phyloP scores from a whole-genome alignment of 2,888 invertebrate species.

The Augiades crinisus region DNA sequence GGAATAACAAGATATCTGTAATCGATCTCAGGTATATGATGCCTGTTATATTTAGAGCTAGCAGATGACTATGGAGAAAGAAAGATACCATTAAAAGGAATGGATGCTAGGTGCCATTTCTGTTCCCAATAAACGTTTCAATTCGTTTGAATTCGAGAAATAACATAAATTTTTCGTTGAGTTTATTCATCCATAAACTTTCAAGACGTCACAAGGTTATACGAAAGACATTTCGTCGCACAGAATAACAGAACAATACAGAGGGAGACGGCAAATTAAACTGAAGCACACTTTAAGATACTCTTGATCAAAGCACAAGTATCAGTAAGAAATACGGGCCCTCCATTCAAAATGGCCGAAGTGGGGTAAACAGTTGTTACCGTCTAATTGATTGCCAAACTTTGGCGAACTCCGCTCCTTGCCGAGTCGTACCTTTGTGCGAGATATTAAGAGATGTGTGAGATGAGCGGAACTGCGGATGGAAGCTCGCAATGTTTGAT shows the following conservation, averaged over 20 bases:
- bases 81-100: too few species aligned
- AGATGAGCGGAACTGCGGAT: slow-evolving; percentile 12
- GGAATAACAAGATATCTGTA: too few species aligned
- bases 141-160: too few species aligned
- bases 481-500: slow-evolving; percentile 7
- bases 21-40: too few species aligned
- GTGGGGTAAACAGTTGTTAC: slow-evolving; percentile 24
- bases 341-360: slow-evolving; percentile 15
- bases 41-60: too few species aligned
- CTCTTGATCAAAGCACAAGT: slow-evolving; percentile 3
- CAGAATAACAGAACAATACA: not conserved
- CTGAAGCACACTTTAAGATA: not conserved
- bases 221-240: not conserved
- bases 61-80: too few species aligned
- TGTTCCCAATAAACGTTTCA: too few species aligned
- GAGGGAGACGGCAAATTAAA: not conserved
- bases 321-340: slow-evolving; percentile 15
- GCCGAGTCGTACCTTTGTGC: slow-evolving; percentile 13
- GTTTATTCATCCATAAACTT: not conserved
- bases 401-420: slow-evolving; percentile 17
- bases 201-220: not conserved
- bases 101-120: too few species aligned
- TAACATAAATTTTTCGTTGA: too few species aligned
- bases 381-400: slow-evolving; percentile 22
- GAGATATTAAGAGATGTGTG: not conserved